These are phyloP conservation scores for Hydrotaea cyrtoneurina DNA, from an alignment of 2,888 invertebrate genomes.

Conservation along the genomic window DNA sequence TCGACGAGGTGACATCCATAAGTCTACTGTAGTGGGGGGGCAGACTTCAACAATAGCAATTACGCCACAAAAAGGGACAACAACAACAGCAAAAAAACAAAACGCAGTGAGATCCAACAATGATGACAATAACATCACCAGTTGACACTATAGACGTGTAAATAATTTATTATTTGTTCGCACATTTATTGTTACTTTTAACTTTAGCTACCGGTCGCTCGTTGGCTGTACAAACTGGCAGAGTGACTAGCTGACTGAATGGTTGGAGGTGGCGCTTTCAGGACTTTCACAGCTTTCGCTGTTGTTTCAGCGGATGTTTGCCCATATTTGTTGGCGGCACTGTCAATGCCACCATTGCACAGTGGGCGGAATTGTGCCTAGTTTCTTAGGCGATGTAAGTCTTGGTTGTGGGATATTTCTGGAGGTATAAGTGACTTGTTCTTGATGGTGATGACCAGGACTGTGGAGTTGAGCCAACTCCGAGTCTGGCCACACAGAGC, in stretches of 20 bases:
- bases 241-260: not conserved
- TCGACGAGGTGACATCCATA: not conserved
- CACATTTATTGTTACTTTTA: constrained; percentile 54
- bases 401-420: no score
- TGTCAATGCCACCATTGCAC: not conserved
- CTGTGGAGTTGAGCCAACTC: no score
- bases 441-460: no score
- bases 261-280: constrained; percentile 6
- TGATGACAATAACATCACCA: constrained; percentile 55
- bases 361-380: not conserved
- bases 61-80: constrained; percentile 21
- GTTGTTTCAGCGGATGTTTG: constrained; percentile 11
- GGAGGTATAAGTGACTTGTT: no score
- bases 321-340: constrained; percentile 1
- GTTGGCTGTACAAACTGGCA: no score
- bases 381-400: no score
- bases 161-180: constrained; percentile 69
- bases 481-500: no score
- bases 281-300: constrained; percentile 28
- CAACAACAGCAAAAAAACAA: constrained; percentile 6
- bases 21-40: not conserved
- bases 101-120: not conserved
- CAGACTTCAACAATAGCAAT: not conserved
- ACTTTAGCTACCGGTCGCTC: no score
- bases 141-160: constrained; percentile 67